phyloP scores from a whole-genome alignment of 2,113 vertebrate species.

The Mesitornis unicolor region DNA sequence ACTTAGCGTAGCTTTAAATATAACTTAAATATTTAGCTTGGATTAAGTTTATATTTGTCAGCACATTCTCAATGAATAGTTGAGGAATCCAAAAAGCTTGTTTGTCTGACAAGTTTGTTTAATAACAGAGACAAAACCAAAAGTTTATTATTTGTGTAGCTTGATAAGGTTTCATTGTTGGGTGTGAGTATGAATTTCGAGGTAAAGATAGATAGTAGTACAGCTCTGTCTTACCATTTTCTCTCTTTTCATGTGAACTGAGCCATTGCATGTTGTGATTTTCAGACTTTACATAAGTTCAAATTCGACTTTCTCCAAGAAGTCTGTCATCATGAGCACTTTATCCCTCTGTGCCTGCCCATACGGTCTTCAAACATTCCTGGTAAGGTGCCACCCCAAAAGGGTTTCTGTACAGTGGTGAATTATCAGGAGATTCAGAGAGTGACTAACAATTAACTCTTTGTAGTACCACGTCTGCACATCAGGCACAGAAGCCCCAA shows the following conservation, averaged over 20 bases:
- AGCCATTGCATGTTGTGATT: not conserved
- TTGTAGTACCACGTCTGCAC: accelerated
- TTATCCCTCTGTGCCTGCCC: constrained; percentile 92
- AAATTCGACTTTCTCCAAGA: constrained; percentile 98
- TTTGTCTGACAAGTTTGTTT: not conserved
- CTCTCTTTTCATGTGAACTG: not conserved
- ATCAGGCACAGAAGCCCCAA: not conserved
- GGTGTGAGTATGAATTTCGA: not conserved
- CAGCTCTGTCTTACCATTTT: not conserved
- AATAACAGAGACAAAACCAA: not conserved
- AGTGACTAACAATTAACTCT: not conserved
- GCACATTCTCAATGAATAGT: not conserved
- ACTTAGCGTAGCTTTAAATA: not conserved
- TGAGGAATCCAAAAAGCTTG: not conserved
- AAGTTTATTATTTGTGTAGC: not conserved
- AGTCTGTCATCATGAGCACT: constrained; percentile 95
- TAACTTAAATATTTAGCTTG: not conserved
- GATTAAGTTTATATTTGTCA: not conserved
- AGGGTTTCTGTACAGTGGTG: not conserved
- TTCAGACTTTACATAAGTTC: constrained; percentile 87
- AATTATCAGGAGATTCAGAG: not conserved
- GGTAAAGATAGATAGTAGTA: not conserved
- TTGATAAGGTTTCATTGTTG: not conserved
- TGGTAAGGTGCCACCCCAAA: constrained; percentile 56
- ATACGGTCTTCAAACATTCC: constrained; percentile 86